These are phyloP conservation scores for Pagrus major DNA, from an alignment of 2,113 vertebrate species.

Conservation along the genomic window DNA sequence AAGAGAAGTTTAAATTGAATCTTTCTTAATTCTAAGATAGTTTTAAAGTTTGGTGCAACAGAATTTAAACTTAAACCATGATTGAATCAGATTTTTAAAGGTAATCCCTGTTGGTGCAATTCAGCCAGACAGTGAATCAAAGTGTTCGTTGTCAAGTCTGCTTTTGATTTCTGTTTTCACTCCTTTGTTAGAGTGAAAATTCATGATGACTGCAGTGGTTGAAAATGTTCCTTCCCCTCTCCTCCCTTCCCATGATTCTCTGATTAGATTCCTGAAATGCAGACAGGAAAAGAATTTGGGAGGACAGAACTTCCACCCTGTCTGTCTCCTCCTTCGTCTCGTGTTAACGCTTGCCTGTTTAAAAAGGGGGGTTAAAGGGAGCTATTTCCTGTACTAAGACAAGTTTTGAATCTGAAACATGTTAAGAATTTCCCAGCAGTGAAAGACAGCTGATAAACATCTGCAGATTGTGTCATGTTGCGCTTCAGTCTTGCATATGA, in stretches of 20 bases:
- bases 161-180: constrained; percentile 14
- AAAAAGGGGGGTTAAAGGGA: constrained; percentile 21
- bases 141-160: neutral
- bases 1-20: too few species aligned
- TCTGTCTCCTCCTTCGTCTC: constrained; percentile 35
- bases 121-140: neutral
- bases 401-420: constrained; percentile 33
- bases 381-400: constrained; percentile 50
- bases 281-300: constrained; percentile 66
- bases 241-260: constrained; percentile 43
- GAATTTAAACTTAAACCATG: too few species aligned
- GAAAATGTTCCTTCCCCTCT: constrained; percentile 20
- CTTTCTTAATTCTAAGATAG: too few species aligned
- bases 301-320: constrained; percentile 38
- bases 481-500: constrained; percentile 14
- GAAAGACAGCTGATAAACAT: constrained; percentile 50
- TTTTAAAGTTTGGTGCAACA: too few species aligned
- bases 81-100: too few species aligned
- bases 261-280: constrained; percentile 69
- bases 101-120: too few species aligned
- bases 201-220: constrained; percentile 20
- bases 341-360: constrained; percentile 27
- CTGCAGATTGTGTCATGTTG: constrained; percentile 52
- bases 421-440: constrained; percentile 51
- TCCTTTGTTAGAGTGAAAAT: constrained; percentile 7